Percentiles rank a stretch among this genome's conserved stretches.
Evolutionary conservation across 1,140 invertebrate species (phyloP).

Genomic region (Steinernema feltiae): DNA sequence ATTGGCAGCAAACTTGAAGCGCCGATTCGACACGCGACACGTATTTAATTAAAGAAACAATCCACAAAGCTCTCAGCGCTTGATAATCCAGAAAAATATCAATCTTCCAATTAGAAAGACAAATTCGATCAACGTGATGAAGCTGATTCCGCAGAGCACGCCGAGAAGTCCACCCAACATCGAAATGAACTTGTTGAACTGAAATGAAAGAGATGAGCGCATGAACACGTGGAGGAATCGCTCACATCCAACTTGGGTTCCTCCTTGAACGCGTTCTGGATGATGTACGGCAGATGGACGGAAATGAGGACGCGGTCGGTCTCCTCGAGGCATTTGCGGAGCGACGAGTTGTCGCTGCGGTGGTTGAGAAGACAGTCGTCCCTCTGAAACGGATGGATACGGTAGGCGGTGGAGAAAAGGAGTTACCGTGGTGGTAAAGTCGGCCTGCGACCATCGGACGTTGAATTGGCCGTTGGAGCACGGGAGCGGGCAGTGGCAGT

Average conservation of each 20-base stretch:
- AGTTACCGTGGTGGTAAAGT: background rate
- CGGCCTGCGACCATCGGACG: slow-evolving; percentile 17
- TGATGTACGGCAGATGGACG: slow-evolving; percentile 14
- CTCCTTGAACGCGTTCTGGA: slow-evolving; percentile 17
- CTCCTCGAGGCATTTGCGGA: background rate
- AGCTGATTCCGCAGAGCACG: slow-evolving; percentile 13
- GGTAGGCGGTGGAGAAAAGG: background rate
- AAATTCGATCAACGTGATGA: slow-evolving; percentile 19
- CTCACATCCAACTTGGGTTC: slow-evolving; percentile 22
- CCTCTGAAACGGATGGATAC: background rate
- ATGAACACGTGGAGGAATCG: background rate
- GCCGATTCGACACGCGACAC: no score
- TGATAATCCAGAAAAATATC: no score
- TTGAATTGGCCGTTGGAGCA: slow-evolving; percentile 25
- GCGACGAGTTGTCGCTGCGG: slow-evolving; percentile 4
- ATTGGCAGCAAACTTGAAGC: no score
- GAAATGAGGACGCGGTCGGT: slow-evolving; percentile 14
- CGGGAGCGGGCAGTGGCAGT: slow-evolving; percentile 26
- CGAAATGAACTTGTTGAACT: slow-evolving; percentile 18
- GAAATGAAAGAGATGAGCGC: background rate
- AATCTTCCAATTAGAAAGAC: background rate
- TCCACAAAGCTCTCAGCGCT: no score
- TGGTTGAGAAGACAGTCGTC: background rate
- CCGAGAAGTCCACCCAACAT: slow-evolving; percentile 12
- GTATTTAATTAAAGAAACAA: no score